phyloP scores from a whole-genome alignment of 2,888 invertebrate species.

The Zootermopsis nevadensis region DNA sequence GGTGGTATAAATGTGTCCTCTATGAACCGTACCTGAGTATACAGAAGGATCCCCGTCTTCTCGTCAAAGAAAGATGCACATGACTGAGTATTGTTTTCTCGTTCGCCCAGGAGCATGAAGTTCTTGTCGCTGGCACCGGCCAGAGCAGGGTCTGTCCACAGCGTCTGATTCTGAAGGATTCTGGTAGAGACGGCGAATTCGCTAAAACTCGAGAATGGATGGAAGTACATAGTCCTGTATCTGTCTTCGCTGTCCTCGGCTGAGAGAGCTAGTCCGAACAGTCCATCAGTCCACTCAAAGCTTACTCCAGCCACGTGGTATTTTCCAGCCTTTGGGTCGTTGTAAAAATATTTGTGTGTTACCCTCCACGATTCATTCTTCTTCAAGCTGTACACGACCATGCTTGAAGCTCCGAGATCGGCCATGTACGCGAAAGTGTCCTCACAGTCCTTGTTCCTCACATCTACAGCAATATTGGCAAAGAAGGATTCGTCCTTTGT shows the following conservation, averaged over 20 bases:
- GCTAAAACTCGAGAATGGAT: constrained; percentile 80
- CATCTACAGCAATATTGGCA: constrained; percentile 82
- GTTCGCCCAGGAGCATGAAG: constrained; percentile 74
- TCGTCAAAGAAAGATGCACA: constrained; percentile 78
- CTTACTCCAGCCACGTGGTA: constrained; percentile 69
- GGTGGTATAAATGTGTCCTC: no score
- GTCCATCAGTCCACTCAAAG: constrained; percentile 81
- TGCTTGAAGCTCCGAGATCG: constrained; percentile 84
- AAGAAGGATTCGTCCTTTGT: constrained; percentile 65
- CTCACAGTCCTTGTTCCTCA: constrained; percentile 72
- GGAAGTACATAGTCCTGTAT: constrained; percentile 80
- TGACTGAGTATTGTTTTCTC: constrained; percentile 79
- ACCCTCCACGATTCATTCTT: constrained; percentile 80
- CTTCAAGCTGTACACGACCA: constrained; percentile 82
- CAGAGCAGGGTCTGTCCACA: constrained; percentile 55
- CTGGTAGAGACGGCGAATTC: constrained; percentile 81
- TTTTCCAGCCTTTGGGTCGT: constrained; percentile 80
- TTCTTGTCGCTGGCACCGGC: constrained; percentile 69
- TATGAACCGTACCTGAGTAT: constrained; percentile 69
- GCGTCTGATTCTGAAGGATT: constrained; percentile 71
- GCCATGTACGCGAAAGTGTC: constrained; percentile 84
- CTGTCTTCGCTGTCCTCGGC: constrained; percentile 71
- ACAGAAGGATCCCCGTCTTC: constrained; percentile 78
- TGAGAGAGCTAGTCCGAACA: constrained; percentile 79
- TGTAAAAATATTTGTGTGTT: constrained; percentile 76